Conservation (phyloP, 1,140 invertebrate genomes). For the Cecropterus lyciades region DNA sequence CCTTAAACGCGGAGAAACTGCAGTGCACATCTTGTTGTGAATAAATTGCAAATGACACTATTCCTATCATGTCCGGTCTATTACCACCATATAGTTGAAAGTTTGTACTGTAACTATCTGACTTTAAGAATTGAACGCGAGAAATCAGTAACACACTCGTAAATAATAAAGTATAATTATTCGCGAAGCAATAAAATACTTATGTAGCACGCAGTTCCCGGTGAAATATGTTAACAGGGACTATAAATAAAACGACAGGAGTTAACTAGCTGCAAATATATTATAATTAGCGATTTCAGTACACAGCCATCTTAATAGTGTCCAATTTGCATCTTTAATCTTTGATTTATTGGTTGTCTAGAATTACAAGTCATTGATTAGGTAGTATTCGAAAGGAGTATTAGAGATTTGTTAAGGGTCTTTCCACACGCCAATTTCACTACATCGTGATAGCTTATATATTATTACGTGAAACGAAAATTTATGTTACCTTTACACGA, state of each 20-base stretch:
- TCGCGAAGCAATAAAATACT: conserved; percentile 13
- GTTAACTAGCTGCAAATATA: conserved; percentile 22
- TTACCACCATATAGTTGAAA: no score
- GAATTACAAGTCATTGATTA: conserved; percentile 21
- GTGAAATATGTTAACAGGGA: conserved; percentile 8
- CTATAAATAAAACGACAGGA: conserved; percentile 23
- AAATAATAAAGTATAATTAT: neutral
- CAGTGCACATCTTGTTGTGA: no score
- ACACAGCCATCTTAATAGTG: conserved; percentile 23
- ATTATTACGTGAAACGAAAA: no score
- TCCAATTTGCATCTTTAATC: conserved; percentile 27
- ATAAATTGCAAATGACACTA: no score
- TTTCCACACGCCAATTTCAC: neutral
- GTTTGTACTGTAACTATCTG: no score
- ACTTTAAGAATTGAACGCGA: neutral
- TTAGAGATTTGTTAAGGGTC: conserved; percentile 10
- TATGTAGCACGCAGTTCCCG: conserved; percentile 5
- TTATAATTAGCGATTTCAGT: conserved; percentile 24
- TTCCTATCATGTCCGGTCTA: no score
- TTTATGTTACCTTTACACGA: no score
- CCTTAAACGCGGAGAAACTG: no score
- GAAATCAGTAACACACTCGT: neutral
- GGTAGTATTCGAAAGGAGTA: neutral
- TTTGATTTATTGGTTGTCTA: conserved; percentile 24
- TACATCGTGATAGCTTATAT: neutral